Conservation (phyloP, 1,140 invertebrate genomes). For the Papilio glaucus region DNA sequence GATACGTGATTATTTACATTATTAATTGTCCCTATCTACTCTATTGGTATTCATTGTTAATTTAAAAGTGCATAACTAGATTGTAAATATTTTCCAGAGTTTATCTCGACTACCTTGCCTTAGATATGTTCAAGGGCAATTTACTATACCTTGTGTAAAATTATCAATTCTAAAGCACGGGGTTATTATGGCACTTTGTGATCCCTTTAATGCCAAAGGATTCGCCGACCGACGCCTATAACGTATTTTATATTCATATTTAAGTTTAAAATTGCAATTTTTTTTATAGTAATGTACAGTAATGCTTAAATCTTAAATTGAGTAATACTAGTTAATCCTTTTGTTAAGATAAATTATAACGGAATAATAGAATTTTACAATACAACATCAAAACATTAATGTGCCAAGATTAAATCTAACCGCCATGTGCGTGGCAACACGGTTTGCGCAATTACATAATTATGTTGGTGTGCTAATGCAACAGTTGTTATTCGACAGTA, state of each 20-base stretch:
- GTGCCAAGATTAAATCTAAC: not conserved
- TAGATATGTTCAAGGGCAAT: not conserved
- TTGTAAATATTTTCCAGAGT: slow-evolving; percentile 10
- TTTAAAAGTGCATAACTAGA: slow-evolving; percentile 22
- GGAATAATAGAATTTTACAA: slow-evolving; percentile 11
- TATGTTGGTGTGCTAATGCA: not conserved
- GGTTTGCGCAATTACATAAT: not conserved
- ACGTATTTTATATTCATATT: not conserved
- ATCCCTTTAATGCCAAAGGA: slow-evolving; percentile 14
- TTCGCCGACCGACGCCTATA: slow-evolving; percentile 22
- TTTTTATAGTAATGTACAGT: not conserved
- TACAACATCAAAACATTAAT: not conserved
- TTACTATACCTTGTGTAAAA: not conserved
- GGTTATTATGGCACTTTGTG: slow-evolving; percentile 36
- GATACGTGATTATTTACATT: slow-evolving; percentile 40
- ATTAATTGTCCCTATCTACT: slow-evolving; percentile 33
- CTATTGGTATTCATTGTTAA: slow-evolving; percentile 35
- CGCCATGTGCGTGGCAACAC: not conserved
- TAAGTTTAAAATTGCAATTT: not conserved
- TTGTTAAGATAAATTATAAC: not conserved
- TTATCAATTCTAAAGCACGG: slow-evolving; percentile 5
- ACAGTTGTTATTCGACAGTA: not conserved
- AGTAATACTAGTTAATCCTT: no score
- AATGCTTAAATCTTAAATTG: no score
- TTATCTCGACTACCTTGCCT: no score